Evolutionary conservation across 2,797 vertebrate species (phyloP), one percentile per base, ranked within the genome.

Genomic region (Apogon talboti): DNA sequence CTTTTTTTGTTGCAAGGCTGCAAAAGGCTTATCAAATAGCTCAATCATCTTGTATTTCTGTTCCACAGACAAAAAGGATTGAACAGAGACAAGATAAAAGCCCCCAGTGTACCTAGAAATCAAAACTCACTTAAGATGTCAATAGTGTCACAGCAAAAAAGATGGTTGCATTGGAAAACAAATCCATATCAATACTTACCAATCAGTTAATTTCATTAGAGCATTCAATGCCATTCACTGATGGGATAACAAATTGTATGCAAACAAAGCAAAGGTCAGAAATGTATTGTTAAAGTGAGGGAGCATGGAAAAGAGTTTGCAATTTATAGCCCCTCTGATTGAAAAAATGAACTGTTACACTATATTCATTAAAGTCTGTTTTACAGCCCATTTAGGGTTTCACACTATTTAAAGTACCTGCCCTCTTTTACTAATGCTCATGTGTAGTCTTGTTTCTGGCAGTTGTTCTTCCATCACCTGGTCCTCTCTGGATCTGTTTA

Each of bases 151-250:
- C 71, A 55, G 66, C 49, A n/a, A 60, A 83, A 83, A 84, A 87
- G 82, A 88, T 55, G 87, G 70, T 77, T 59, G 78, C 84, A 87
- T 84, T 2, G 81, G 73, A 77, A 87, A 87, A 87, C 80, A 81
- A 91, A 91, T 87, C 82, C 70, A 85, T 88, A 87, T 87, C 77
- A 83, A 91, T 91, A 89, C 80, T 70, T 56, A 58, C 80, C 85
- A 88, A 90, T 87, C 85, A 85, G 86, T 91, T 94, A 91, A 94
- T 94, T 92, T 92, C 87, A 92, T 94, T 93, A 93, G 67, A 57
- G 66, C 87, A 70, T 88, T 86, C 83, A 85, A 70, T 83, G 86
- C 61, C 87, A 85, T 89, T 89, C 86, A 76, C 75, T 89, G 87
- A 86, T 78, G 85, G 84, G 79, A 80, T 14, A 73, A 81, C 73